Evolutionary conservation across 2,797 vertebrate species (phyloP).

Genomic region (Argya squamiceps): DNA sequence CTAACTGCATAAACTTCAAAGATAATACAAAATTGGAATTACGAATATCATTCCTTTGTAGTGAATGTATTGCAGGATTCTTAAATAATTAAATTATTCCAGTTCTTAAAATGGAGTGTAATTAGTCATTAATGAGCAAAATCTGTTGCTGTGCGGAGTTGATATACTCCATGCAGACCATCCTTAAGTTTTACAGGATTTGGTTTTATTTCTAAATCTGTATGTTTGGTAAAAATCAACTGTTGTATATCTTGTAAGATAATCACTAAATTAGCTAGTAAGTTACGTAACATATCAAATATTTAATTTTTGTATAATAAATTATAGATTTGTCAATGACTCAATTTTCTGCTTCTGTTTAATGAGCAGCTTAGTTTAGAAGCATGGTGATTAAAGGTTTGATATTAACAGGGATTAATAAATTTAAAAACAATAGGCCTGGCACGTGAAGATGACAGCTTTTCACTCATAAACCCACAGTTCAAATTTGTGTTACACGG

Average conservation of each 20-base stretch:
- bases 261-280: slow-evolving; percentile 12
- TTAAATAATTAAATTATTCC: slow-evolving; percentile 76
- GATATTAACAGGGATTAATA: background rate
- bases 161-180: slow-evolving; percentile 2
- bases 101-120: slow-evolving; percentile 71
- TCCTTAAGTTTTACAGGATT: slow-evolving; percentile 35
- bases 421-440: background rate
- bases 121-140: slow-evolving; percentile 74
- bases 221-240: slow-evolving; percentile 49
- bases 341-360: slow-evolving; percentile 10
- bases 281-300: background rate
- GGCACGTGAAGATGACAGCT: accelerated
- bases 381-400: background rate
- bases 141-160: slow-evolving; percentile 57
- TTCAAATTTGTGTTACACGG: background rate
- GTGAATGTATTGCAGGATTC: slow-evolving; percentile 64
- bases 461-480: background rate
- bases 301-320: slow-evolving; percentile 32
- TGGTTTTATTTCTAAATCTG: slow-evolving; percentile 24
- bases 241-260: slow-evolving; percentile 1
- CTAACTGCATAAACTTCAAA: slow-evolving; percentile 70
- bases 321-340: slow-evolving; percentile 17
- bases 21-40: slow-evolving; percentile 70
- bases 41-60: slow-evolving; percentile 67
- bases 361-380: background rate